A percentile compares a stretch with the other conserved stretches of the same genome.
Evolutionary conservation across 2,888 invertebrate genomes (phyloP).

Genomic region (Xanthia icteritia): DNA sequence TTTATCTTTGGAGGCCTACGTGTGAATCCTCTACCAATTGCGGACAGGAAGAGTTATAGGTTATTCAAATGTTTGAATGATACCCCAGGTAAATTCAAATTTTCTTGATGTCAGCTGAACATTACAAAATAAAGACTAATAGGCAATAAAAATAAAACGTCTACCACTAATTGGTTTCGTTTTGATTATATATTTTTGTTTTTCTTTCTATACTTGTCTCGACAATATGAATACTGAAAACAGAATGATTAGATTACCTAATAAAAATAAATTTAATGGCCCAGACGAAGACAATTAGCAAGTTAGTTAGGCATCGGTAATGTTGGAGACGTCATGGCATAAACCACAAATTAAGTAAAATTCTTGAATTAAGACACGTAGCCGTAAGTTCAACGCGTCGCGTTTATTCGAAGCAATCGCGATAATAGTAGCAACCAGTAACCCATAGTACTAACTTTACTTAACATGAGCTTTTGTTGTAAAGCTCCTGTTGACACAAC

Average conservation of each 20-base stretch:
- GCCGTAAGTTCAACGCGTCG: background rate
- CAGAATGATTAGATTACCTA: background rate
- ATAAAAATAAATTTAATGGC: constrained; percentile 17
- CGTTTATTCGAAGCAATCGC: background rate
- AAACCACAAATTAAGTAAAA: constrained; percentile 3
- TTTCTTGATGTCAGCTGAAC: background rate
- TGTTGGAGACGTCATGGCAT: background rate
- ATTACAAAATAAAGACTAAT: constrained; percentile 15
- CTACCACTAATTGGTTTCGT: constrained; percentile 6
- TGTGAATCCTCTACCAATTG: constrained; percentile 30
- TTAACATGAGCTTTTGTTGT: background rate
- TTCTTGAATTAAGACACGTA: background rate
- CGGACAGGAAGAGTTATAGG: constrained; percentile 3
- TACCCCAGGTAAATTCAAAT: background rate
- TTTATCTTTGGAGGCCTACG: constrained; percentile 33
- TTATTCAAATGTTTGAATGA: background rate
- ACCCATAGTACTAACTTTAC: no score
- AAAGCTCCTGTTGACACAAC: background rate
- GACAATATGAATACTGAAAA: constrained; percentile 1
- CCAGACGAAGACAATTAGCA: background rate
- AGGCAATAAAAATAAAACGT: constrained; percentile 19
- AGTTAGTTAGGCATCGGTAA: constrained; percentile 8
- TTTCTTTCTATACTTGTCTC: background rate
- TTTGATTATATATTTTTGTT: background rate
- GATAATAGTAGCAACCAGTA: background rate